phyloP scores from a whole-genome alignment of 2,113 vertebrate genomes.

The Oreotrochilus melanogaster region DNA sequence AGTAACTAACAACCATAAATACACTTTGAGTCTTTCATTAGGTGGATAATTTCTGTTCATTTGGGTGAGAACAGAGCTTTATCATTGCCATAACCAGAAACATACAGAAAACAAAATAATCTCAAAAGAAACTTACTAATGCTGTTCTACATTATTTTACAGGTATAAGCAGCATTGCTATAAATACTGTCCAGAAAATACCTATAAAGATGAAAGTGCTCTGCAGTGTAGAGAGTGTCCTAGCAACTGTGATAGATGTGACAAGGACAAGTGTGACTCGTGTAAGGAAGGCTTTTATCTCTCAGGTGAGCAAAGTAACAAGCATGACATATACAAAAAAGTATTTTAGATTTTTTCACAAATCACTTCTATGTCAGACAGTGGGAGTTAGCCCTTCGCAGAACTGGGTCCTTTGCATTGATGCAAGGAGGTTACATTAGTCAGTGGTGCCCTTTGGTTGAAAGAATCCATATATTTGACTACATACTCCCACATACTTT shows the following conservation, averaged over 20 bases:
- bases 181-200: constrained; percentile 84
- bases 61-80: not conserved
- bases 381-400: not conserved
- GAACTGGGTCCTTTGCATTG: not conserved
- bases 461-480: not conserved
- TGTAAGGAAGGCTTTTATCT: constrained; percentile 86
- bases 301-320: constrained; percentile 74
- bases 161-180: constrained; percentile 85
- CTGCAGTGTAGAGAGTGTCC: constrained; percentile 80
- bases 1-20: not conserved
- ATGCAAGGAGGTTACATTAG: fast-evolving
- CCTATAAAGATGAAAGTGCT: constrained; percentile 70
- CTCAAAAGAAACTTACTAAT: not conserved
- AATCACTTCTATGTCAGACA: not conserved
- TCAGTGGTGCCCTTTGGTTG: not conserved
- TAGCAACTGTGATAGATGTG: constrained; percentile 82
- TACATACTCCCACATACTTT: not conserved
- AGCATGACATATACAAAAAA: not conserved
- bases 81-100: not conserved
- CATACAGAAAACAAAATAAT: not conserved
- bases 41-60: not conserved
- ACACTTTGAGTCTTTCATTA: not conserved
- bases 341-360: not conserved
- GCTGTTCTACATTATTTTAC: not conserved
- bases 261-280: constrained; percentile 81